Evolutionary conservation across 2,797 vertebrate species (phyloP), one percentile per base, ranked within the genome.

Genomic region (Limnodromus scolopaceus): DNA sequence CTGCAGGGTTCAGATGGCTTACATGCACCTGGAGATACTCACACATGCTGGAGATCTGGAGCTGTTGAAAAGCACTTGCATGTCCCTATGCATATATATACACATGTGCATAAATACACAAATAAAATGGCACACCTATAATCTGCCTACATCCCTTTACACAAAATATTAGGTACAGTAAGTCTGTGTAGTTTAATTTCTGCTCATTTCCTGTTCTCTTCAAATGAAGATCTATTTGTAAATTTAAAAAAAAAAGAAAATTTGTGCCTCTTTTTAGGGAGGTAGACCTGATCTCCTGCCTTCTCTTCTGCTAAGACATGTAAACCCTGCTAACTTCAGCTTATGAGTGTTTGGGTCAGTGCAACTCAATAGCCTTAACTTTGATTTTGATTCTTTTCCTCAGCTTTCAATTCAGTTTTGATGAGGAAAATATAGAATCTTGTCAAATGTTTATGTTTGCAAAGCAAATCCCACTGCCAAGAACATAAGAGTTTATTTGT

Each of bases 1-100:
- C 66, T 92, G 72, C 19, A 46, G 49, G 54, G 92, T 79, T 97
- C 61, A 79, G 74, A 85, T 36, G n/a, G 86, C 81, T 89, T 92
- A 84, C 34, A 27, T 28, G 39, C 76, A 96, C 63, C 70, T 93
- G 81, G 85, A 95, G 74, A 94, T 57, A 91, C 24, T 43, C 66
- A 81, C 25, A 87, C 20, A 92, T 30, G 53, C 36, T 51, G 36
- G 61, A 83, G 46, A 75, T 32, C 15, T 54, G 61, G 51, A 89
- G 41, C 49, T 89, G 34, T 45, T 88, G 74, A 86, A 95, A 93
- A 94, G 66, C 45, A 77, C 17, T 82, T 79, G 27, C 17, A 66
- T 20, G 36, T 84, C 28, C 12, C 28, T 48, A 10, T 32, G 24
- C 38, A 28, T 68, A 69, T 4, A 92, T 28, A 81, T 30, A 81